Evolutionary conservation across 2,113 vertebrate genomes (phyloP).

Genomic region (Oriolus oriolus): DNA sequence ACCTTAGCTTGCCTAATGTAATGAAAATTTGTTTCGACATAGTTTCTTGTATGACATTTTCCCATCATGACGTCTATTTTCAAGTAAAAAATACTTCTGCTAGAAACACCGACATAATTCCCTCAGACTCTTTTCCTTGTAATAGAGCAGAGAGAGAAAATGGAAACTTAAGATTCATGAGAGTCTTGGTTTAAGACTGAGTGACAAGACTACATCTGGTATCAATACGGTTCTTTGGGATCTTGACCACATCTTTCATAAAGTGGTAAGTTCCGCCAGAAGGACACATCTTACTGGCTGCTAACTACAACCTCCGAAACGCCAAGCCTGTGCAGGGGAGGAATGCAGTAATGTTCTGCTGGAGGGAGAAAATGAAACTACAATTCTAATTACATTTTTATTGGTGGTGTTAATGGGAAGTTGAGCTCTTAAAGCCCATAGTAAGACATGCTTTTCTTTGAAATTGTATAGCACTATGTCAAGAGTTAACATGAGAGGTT

Average conservation of each 20-base stretch:
- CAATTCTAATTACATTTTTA: conserved; percentile 49
- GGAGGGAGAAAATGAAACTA: conserved; percentile 40
- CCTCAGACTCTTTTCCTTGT: conserved; percentile 3
- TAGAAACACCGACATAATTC: not conserved
- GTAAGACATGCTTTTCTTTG: conserved; percentile 1
- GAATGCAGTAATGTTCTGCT: conserved; percentile 28
- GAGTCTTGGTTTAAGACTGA: conserved; percentile 47
- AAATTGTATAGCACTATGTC: not conserved
- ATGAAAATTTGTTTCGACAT: not conserved
- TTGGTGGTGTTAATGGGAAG: conserved; percentile 47
- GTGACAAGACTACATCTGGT: conserved; percentile 62
- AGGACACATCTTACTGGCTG: conserved; percentile 49
- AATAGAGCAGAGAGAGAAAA: not conserved
- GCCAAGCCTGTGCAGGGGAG: not conserved
- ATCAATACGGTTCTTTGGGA: conserved; percentile 39
- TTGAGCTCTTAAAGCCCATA: conserved; percentile 13
- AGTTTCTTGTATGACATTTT: conserved; percentile 34
- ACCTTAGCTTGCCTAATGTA: not conserved
- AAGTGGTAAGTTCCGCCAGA: conserved; percentile 44
- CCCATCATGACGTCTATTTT: not conserved
- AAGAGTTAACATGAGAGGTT: not conserved
- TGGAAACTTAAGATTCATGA: conserved; percentile 55
- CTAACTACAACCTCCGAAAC: not conserved
- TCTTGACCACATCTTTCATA: conserved; percentile 63
- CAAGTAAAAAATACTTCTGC: not conserved